Percentiles rank a stretch among this genome's conserved stretches.
These are phyloP conservation scores for Amblyraja radiata DNA, from an alignment of 2,797 vertebrate genomes.

Conservation along the genomic window DNA sequence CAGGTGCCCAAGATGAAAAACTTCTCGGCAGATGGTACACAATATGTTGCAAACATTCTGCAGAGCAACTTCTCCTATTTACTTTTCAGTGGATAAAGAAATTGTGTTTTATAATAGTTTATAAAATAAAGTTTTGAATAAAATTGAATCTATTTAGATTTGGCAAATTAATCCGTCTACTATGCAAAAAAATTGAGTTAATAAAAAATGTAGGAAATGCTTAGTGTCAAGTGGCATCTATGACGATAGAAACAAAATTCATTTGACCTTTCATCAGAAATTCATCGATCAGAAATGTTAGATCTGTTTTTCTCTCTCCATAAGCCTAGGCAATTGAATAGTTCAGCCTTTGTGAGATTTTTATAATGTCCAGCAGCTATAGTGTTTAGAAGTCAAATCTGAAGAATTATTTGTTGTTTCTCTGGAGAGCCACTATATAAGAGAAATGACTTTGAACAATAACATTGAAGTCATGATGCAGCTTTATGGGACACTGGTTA, in stretches of 20 bases:
- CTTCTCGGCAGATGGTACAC: constrained; percentile 6
- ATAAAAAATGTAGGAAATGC: no score
- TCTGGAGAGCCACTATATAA: neutral
- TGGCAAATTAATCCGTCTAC: neutral
- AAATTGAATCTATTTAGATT: neutral
- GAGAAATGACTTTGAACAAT: neutral
- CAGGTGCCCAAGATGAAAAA: constrained; percentile 12
- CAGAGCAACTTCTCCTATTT: neutral
- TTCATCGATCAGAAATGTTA: no score
- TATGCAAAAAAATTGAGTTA: neutral
- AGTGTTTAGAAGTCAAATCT: neutral
- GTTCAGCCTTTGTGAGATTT: no score
- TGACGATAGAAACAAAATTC: no score
- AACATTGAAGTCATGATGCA: no score
- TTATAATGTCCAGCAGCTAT: no score
- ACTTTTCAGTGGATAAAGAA: neutral
- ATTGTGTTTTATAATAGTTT: neutral
- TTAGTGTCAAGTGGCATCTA: no score
- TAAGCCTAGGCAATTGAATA: no score
- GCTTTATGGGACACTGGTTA: no score
- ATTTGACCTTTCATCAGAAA: no score
- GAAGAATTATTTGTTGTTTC: neutral
- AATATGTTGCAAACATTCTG: neutral
- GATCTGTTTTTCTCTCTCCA: no score
- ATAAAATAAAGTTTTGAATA: neutral